Base-by-base conservation (phyloP, 2,113 vertebrate species). In the Lycocorax pyrrhopterus region DNA sequence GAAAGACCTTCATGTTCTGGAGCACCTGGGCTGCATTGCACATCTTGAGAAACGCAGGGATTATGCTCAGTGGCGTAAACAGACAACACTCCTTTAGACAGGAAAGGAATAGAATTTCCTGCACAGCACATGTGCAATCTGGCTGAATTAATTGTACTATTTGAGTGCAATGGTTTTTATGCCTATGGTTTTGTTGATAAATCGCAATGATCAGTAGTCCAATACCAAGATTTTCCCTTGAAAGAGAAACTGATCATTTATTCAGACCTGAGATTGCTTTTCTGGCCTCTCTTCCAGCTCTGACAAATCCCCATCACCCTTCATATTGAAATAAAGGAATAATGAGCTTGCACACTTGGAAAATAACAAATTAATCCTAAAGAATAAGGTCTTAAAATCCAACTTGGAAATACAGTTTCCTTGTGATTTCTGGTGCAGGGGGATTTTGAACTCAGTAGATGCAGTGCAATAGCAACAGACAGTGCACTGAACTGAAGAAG, bases 161-260 rank as follows among this genome's bases (percentile, higher is more conserved):
- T 88, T 7, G 5, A 71, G 37, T 0, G 0, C 1, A 1, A 19
- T 37, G 37, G 8, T 9, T 46, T 96, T 79, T 73, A 64, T 69
- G n/a, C 53, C 58, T 64, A 10, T 0, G 2, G 14, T 72, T 89
- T 93, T 68, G 33, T 37, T 69, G 62, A 52, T 69, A 69, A 87
- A 85, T 79, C 44, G 33, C 49, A 53, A 18, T 49, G 44, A 16
- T 73, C 35, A 27, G 49, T 88, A 80, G 21, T 29, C 18, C 35
- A 84, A 86, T 84, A 51, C 43, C 13, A 62, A 81, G 39, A 27
- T 86, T 90, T 71, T 83, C 21, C 16, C 39, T 47, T 1, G 2
- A 87, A 87, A 64, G 39, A 63, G 72, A 58, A 71, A 51, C 13
- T 20, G 9, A 27, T 1, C 8, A 55, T 52, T 75, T 79, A 21